A percentile compares a stretch with the other conserved stretches of the same genome.
Evolutionary conservation across 2,797 vertebrate genomes (phyloP).

Genomic region (Macropus fuliginosus): DNA sequence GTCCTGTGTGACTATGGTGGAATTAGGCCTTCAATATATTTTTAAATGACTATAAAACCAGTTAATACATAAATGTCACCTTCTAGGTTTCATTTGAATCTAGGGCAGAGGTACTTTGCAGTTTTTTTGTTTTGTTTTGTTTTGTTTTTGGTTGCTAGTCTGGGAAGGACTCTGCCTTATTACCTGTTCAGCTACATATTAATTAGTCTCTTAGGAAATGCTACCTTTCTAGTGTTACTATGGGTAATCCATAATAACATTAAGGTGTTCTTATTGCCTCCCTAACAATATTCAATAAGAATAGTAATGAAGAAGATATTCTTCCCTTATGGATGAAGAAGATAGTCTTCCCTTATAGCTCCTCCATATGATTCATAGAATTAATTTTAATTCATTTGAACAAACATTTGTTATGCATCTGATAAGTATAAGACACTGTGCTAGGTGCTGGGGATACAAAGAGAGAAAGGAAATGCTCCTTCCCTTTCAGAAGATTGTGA

Average conservation of each 20-base stretch:
- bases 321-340: neutral
- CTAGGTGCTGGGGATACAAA: neutral
- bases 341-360: neutral
- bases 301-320: neutral
- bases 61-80: slow-evolving; percentile 25
- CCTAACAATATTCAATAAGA: slow-evolving; percentile 13
- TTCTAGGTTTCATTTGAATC: neutral
- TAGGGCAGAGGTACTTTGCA: neutral
- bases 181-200: neutral
- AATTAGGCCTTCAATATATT: neutral
- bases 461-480: neutral
- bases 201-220: neutral
- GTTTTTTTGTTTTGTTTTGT: neutral
- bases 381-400: neutral
- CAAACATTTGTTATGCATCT: neutral
- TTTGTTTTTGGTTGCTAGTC: neutral
- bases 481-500: neutral
- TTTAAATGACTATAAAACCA: slow-evolving; percentile 40
- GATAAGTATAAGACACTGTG: neutral
- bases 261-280: neutral
- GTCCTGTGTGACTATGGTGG: neutral
- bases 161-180: slow-evolving; percentile 4
- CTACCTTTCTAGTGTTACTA: slow-evolving; percentile 20
- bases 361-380: neutral
- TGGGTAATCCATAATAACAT: neutral